Base-by-base conservation (phyloP, 2,888 invertebrate genomes). In the Aquatica leii region DNA sequence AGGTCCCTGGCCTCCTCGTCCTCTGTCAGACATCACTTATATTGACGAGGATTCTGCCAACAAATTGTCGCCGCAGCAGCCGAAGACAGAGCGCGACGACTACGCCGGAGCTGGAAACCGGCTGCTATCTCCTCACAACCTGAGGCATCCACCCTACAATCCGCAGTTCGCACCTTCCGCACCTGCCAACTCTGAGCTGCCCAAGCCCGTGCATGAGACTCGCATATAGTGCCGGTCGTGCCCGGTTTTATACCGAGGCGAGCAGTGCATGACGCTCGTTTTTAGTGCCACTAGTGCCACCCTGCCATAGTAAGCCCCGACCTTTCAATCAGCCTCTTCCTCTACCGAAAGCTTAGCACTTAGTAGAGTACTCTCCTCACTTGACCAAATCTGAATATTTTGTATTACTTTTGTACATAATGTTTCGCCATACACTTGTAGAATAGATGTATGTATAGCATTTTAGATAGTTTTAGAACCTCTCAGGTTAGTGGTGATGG, bases 1-100 rank as follows among this genome's bases (percentile, higher is more conserved):
- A 76, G 88, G 88, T 80, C 86, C 88, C 75, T 82, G 82, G 82
- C 82, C 82, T 68, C 81, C 82, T 71, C 87, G 90, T 79, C 90
- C 90, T 76, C 86, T 91, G 78, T 88, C 89, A 78, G 93, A 93
- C 89, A 90, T 93, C 88, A 91, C 91, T 79, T 93, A 89, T 80
- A 80, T 83, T 76, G 80, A 82, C 75, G 81, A 82, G 79, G 82
- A 82, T 73, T 72, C 79, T 68, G 75, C 77, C 68, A 76, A 72
- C 70, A 78, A 79, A 76, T 69, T 78, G 75, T 77, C 79, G 72
- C 77, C 79, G 68, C 79, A 78, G 71, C 76, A 74, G 61, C 71
- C 73, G 76, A 78, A 78, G 77, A 80, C 74, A 74, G 80, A 80
- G 63, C 76, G 77, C 69, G 78, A 78, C 71, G 80, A 80, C 70